Evolutionary conservation across 2,797 vertebrate species (phyloP).

Genomic region (Botia kubotai): DNA sequence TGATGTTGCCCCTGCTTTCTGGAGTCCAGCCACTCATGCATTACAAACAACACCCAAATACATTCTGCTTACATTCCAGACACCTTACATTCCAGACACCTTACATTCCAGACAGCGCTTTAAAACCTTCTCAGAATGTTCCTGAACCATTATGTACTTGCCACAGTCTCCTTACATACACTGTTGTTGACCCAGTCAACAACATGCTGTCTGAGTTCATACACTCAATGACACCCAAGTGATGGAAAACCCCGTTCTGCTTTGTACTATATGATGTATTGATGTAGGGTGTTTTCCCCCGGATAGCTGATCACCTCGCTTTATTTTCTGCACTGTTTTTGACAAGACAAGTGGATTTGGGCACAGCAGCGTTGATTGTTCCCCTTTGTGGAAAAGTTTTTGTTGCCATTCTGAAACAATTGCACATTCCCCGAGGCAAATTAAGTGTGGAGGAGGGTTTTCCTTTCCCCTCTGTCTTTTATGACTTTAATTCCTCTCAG

Average conservation of each 20-base stretch:
- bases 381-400: conserved; percentile 53
- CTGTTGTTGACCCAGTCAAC: background rate
- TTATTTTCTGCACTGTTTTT: conserved; percentile 46
- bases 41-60: background rate
- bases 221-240: conserved; percentile 5
- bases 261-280: conserved; percentile 48
- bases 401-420: conserved; percentile 56
- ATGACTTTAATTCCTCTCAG: conserved; percentile 70
- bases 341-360: conserved; percentile 39
- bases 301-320: conserved; percentile 40
- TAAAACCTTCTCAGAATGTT: background rate
- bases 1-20: background rate
- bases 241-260: conserved; percentile 26
- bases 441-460: conserved; percentile 54
- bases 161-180: background rate
- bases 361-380: conserved; percentile 48
- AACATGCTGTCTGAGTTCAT: background rate
- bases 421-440: conserved; percentile 56
- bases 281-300: conserved; percentile 24
- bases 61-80: background rate
- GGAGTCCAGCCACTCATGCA: background rate
- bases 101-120: background rate
- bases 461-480: conserved; percentile 59
- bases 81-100: background rate
- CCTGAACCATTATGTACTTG: background rate